Base-by-base conservation (phyloP, 2,888 invertebrate genomes). In the Agrochola litura region DNA sequence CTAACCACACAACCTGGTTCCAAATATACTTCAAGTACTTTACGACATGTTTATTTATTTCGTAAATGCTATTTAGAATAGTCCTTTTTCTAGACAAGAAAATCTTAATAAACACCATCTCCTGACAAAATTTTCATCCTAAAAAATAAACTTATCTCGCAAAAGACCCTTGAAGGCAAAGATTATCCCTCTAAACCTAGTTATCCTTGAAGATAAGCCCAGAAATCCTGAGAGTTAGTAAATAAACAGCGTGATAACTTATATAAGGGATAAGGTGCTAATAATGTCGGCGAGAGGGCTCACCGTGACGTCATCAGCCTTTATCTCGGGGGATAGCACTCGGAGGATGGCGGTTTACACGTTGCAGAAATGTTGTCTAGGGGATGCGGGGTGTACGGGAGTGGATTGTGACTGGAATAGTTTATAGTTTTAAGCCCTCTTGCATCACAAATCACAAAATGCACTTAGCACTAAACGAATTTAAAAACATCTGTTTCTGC, bases 301-400 rank as follows among this genome's bases (percentile, higher is more conserved):
- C 77, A 76, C 78, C 75, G 77, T 86, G 86, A 85, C 83, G 89
- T 89, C 90, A 91, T 91, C 92, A 90, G 89, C 90, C 86, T 89
- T 89, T 89, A 91, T 92, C 92, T 90, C 92, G 67, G 78, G 90
- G 90, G 91, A 90, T 88, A 85, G 90, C 87, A 88, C 89, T 92
- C 91, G 88, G 91, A 88, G 91, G 89, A 92, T 90, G 89, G 88
- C 88, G 14, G 89, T 87, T 86, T 22, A 85, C 88, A 79, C 83
- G 84, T 87, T 90, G 87, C 88, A 89, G 89, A 88, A 88, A 87
- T 87, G 72, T 86, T 75, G 58, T 6, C 43, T 63, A 19, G 79
- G 87, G 85, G 30, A 52, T 75, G 25, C n/a, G 74, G 65, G 67
- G 73, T 25, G 78, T 61, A 82, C 30, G 64, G 52, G 16, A 8